Conservation (phyloP, 92 coral and sea anemone genomes). For the Palythoa grandis region DNA sequence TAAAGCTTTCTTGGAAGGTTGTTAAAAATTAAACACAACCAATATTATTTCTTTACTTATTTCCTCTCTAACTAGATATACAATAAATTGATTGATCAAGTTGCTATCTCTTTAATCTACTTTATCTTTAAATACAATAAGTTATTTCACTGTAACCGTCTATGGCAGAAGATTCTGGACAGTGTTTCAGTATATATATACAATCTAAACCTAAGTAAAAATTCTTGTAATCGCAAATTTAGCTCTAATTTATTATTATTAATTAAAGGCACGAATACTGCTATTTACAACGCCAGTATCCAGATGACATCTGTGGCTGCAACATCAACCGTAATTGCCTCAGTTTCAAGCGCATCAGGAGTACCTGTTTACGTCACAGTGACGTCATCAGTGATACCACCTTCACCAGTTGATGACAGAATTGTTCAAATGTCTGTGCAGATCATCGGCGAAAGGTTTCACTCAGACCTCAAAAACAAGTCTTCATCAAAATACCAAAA, state of each 20-base stretch:
- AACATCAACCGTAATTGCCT: neutral
- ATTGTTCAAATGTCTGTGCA: constrained; percentile 16
- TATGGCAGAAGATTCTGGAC: too few species aligned
- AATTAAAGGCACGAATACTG: neutral
- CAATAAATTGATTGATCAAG: too few species aligned
- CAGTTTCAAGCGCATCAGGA: constrained; percentile 8
- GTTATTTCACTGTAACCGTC: too few species aligned
- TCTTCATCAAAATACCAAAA: constrained; percentile 23
- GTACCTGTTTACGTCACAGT: neutral
- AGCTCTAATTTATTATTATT: neutral
- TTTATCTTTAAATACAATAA: too few species aligned
- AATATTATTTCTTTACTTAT: too few species aligned
- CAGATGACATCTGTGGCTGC: neutral
- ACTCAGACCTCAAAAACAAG: constrained; percentile 30
- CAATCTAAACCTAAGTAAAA: too few species aligned
- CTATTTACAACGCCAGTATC: neutral
- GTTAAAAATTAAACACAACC: too few species aligned
- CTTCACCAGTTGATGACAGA: constrained; percentile 4
- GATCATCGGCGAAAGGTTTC: neutral
- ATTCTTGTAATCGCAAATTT: too few species aligned
- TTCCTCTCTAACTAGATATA: too few species aligned
- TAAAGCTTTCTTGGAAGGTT: too few species aligned
- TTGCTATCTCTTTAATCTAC: too few species aligned
- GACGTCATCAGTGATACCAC: constrained; percentile 14
- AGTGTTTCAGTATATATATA: too few species aligned